Evolutionary conservation across 2,113 vertebrate species (phyloP), one percentile per base, ranked within the genome.

Genomic region (Aix galericulata): DNA sequence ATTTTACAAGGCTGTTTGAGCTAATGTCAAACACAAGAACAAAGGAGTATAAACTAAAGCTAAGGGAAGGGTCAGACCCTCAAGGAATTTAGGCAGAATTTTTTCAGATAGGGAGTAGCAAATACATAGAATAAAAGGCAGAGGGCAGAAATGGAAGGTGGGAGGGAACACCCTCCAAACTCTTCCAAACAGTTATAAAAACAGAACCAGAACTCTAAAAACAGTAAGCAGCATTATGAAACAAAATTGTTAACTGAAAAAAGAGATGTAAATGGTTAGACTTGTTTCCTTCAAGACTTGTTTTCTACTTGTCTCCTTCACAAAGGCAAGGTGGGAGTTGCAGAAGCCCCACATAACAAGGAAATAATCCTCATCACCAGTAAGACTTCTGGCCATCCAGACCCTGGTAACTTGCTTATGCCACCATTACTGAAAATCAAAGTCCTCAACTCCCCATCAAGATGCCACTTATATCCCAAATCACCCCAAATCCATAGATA

Each of bases 61-160:
- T 96, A 97, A 95, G 93, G 95, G 85, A 98, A 98, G 98, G 98
- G 98, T 98, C 98, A 98, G 96, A 96, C 80, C 97, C 97, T 98
- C 77, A 88, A 98, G 98, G 98, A 98, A 97, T 98, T 97, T 96
- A 97, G 72, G 84, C 91, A 95, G 97, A 98, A 97, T 97, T 97
- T 97, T 97, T 97, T 97, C 90, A 97, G 96, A 95, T 91, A 91
- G 87, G 66, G 87, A 97, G 88, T 93, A 98, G 93, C 89, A 94
- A 96, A 94, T 95, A 97, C 93, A 97, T 82, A 97, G 96, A 97
- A 89, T 82, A 89, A 95, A 97, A 98, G 92, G 85, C 93, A 96
- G 95, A 97, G 93, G 92, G 93, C 84, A 97, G 76, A 73, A 95
- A 86, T 14, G 67, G 40, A 64, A 68, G 44, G 68, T 22, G 31